Conservation (phyloP, 2,113 vertebrate species). For the Rhabdomys dilectus region DNA sequence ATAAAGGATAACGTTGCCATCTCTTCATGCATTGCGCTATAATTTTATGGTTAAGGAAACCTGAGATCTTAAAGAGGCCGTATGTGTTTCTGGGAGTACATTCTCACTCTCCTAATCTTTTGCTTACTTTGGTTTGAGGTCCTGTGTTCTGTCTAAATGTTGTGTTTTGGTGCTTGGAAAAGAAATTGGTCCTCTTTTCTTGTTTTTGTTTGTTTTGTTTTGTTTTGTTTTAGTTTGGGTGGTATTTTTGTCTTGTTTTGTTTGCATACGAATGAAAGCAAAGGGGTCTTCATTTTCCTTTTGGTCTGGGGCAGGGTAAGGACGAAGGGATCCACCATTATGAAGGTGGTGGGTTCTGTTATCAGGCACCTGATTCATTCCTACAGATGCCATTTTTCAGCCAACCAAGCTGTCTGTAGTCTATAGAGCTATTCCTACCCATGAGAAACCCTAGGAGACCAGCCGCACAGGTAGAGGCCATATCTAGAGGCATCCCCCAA, state of each 20-base stretch:
- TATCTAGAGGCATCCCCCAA: not conserved
- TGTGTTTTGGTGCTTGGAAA: not conserved
- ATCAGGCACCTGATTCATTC: not conserved
- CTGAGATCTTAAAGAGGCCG: conserved; percentile 86
- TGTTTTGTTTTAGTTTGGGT: not conserved
- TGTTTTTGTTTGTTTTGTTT: not conserved
- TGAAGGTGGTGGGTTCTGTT: not conserved
- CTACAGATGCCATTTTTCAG: not conserved
- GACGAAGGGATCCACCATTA: not conserved
- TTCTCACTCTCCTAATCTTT: conserved; percentile 82
- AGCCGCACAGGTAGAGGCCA: accelerated
- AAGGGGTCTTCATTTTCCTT: not conserved
- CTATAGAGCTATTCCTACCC: not conserved
- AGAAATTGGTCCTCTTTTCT: not conserved
- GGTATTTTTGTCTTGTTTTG: not conserved
- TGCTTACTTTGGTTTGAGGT: conserved; percentile 77
- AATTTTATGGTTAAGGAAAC: conserved; percentile 87
- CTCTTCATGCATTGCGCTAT: conserved; percentile 83
- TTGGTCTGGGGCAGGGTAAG: not conserved
- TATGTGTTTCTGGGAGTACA: conserved; percentile 75
- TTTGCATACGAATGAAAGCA: not conserved
- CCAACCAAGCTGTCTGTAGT: not conserved
- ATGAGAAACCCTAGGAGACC: not conserved
- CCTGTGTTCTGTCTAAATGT: conserved; percentile 33
- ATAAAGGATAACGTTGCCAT: conserved; percentile 86